These are phyloP conservation scores for Liposcelis brunnea DNA, from an alignment of 2,888 invertebrate species.

Conservation along the genomic window DNA sequence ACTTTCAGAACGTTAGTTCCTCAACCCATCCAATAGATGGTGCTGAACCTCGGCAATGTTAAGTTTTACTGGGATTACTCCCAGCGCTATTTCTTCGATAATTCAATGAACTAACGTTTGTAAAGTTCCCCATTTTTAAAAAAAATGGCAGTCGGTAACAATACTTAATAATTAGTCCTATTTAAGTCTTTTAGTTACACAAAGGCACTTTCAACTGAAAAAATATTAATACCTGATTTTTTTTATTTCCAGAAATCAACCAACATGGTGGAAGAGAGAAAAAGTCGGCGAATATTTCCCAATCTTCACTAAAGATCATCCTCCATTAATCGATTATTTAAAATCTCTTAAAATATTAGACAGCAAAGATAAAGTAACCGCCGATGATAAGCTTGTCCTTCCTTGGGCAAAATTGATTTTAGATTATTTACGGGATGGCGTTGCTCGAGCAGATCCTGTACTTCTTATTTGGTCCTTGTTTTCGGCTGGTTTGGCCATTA, in stretches of 20 bases:
- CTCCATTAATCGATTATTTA: constrained; percentile 38
- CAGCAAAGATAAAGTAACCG: constrained; percentile 20
- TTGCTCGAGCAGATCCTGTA: constrained; percentile 32
- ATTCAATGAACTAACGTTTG: no score
- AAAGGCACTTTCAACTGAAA: no score
- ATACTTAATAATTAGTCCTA: no score
- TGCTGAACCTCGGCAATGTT: no score
- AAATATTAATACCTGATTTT: no score
- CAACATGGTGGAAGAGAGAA: constrained; percentile 39
- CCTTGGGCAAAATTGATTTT: constrained; percentile 21
- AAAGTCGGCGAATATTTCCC: constrained; percentile 40
- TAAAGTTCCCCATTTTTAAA: no score
- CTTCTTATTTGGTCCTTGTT: constrained; percentile 37
- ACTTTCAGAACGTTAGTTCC: no score
- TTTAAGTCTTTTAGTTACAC: no score
- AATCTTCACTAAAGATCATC: constrained; percentile 36
- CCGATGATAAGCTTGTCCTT: constrained; percentile 25
- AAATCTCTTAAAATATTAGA: constrained; percentile 34
- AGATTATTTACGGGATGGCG: constrained; percentile 30
- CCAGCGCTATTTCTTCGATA: no score
- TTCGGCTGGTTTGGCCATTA: constrained; percentile 36
- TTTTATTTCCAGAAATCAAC: constrained; percentile 22
- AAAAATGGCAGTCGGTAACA: no score
- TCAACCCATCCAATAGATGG: no score
- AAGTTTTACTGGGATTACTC: no score